These are phyloP conservation scores for Typhlomys cinereus DNA, from an alignment of 2,113 vertebrate species.

Conservation along the genomic window DNA sequence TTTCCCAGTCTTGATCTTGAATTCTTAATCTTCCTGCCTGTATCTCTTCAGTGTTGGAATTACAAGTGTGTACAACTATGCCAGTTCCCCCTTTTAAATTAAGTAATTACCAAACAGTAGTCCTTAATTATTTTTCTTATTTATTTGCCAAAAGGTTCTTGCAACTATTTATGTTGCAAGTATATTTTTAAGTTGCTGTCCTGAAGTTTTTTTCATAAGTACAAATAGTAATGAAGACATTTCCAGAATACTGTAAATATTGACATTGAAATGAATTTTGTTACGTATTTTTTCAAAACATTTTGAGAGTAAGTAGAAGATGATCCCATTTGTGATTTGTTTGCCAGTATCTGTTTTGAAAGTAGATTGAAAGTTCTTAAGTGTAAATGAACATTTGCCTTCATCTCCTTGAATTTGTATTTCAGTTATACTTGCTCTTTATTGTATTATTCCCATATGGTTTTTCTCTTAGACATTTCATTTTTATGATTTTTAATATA, in stretches of 20 bases:
- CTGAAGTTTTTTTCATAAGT: background rate
- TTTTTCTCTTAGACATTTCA: slow-evolving; percentile 41
- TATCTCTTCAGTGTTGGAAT: background rate
- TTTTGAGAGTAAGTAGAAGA: slow-evolving; percentile 32
- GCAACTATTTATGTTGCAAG: background rate
- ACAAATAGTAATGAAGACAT: background rate
- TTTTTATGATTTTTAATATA: no score
- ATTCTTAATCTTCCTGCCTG: no score
- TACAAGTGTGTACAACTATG: background rate
- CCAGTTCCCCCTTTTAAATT: background rate
- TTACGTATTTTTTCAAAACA: background rate
- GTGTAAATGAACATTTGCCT: background rate
- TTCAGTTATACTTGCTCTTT: background rate
- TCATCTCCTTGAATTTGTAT: slow-evolving; percentile 21
- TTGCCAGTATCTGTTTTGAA: slow-evolving; percentile 17
- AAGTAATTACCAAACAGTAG: background rate
- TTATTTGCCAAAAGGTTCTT: slow-evolving; percentile 24
- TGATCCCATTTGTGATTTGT: background rate
- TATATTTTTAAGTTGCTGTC: slow-evolving; percentile 35
- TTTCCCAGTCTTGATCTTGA: background rate
- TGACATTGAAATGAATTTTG: slow-evolving; percentile 20
- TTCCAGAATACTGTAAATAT: slow-evolving; percentile 21
- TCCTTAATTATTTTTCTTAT: slow-evolving; percentile 32
- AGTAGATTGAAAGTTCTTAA: slow-evolving; percentile 20
- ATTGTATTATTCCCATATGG: slow-evolving; percentile 1